A percentile compares a stretch with the other conserved stretches of the same genome.
Conservation (phyloP, 2,888 invertebrate species). For the Campoplex capitator region DNA sequence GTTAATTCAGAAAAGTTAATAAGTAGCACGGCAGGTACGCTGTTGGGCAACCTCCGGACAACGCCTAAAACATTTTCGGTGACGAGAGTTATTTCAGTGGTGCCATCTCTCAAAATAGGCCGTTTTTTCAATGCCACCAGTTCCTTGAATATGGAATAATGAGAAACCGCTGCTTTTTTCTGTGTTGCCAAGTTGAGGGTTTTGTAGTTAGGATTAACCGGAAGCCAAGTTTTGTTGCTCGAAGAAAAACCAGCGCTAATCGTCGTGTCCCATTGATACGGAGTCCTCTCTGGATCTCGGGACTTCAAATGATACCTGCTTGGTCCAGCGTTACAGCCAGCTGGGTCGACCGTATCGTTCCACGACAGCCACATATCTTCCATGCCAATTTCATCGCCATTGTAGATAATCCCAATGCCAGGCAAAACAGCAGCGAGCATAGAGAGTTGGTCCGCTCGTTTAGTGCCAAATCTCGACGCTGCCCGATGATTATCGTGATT, state of each 20-base stretch:
- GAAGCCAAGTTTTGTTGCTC: slow-evolving; percentile 88
- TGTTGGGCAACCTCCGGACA: slow-evolving; percentile 63
- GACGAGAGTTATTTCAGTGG: slow-evolving; percentile 76
- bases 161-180: slow-evolving; percentile 85
- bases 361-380: slow-evolving; percentile 87
- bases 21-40: slow-evolving; percentile 65
- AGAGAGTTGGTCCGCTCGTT: slow-evolving; percentile 86
- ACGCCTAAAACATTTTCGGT: slow-evolving; percentile 71
- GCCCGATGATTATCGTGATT: slow-evolving; percentile 86
- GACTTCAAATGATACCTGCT: slow-evolving; percentile 85
- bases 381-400: slow-evolving; percentile 95
- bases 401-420: slow-evolving; percentile 89
- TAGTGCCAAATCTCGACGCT: slow-evolving; percentile 84
- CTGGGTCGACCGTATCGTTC: slow-evolving; percentile 88
- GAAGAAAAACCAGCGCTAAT: slow-evolving; percentile 88
- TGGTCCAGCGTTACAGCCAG: slow-evolving; percentile 88
- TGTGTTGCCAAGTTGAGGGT: slow-evolving; percentile 87
- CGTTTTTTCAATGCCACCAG: slow-evolving; percentile 85
- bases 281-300: slow-evolving; percentile 85
- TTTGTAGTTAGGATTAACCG: slow-evolving; percentile 87
- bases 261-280: slow-evolving; percentile 88
- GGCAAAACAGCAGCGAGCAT: slow-evolving; percentile 88
- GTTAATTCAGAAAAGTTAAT: slow-evolving; percentile 69
- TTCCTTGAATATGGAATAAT: slow-evolving; percentile 82
- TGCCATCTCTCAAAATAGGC: slow-evolving; percentile 84